Evolutionary conservation across 1,140 invertebrate species (phyloP), one percentile per base, ranked within the genome.

Genomic region (Zaprionus ornatus): DNA sequence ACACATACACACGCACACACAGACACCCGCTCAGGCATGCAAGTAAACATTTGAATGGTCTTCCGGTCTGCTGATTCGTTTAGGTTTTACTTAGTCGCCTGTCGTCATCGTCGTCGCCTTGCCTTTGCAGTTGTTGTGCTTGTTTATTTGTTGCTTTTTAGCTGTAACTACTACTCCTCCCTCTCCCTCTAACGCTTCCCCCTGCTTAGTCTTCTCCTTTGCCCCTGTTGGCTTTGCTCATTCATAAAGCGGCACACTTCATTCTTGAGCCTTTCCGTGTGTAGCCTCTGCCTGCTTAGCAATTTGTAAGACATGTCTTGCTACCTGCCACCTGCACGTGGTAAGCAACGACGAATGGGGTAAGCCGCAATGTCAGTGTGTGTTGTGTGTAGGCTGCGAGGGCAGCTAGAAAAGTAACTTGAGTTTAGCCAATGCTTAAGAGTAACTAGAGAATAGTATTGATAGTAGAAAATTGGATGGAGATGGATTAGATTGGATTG

Each of bases 51-150:
- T 80, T 88, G 84, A 79, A 75, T 81, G 78, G 77, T 77, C 85
- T 90, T 88, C 77, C 84, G 80, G 84, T 83, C 64, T 81, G 79
- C 78, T 90, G 81, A 90, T 88, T 88, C 84, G 78, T 79, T 88
- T 88, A 81, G 81, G 66, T 76, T 75, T 75, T 66, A 79, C 75
- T 79, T 81, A 61, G 81, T 59, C 56, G 77, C 63, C 35, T 74
- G 64, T 74, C 75, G 61, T 62, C 67, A 40, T 69, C 62, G 17
- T 42, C 48, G 68, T 37, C 35, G 32, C 13, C 23, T 62, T 64
- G 56, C 48, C 17, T n/a, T 29, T 65, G 42, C 52, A 27, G 10
- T 63, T 52, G n/a, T 25, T 55, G 25, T 55, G 50, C 57, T 45
- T 72, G 54, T 68, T 29, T 42, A 52, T 23, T 50, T 32, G 32